Evolutionary conservation across 2,797 vertebrate genomes (phyloP), one percentile per base, ranked within the genome.

Genomic region (Acanthiza pusilla): DNA sequence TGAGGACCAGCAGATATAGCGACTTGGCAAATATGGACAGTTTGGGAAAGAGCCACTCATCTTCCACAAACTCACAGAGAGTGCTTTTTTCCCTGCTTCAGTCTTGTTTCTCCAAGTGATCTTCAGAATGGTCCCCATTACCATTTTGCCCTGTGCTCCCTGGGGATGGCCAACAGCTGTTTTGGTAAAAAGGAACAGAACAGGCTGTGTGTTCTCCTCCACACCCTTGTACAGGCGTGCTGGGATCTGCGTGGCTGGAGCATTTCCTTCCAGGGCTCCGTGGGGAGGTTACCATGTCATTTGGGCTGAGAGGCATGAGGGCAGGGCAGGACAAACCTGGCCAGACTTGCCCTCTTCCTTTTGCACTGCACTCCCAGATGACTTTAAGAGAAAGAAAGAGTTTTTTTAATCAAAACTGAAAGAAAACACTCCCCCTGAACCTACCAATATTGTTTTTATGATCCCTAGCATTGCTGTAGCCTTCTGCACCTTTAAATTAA

Each of bases 241-340:
- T 34, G 29, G 73, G 70, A 17, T 88, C 83, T 88, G 65, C 0
- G 7, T 15, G 51, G n/a, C 85, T 76, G 47, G 42, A 67, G 45
- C 23, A 8, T 58, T 78, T 75, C 74, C 89, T 81, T n/a, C 61
- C 62, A 76, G 73, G 68, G 34, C 68, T 91, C 79, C 8, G 25
- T 0, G 2, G 19, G 53, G 36, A 66, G 13, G 20, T 81, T 81
- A 75, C 70, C 55, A 23, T 29, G 34, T 25, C 67, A 16, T 84
- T 34, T 65, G 57, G 43, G 76, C n/a, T 74, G 30, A 80, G 36
- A 85, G 34, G 51, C 66, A 81, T 3, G 2, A 77, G 73, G 66
- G 95, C 61, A 92, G 85, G 85, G 89, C 88, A 93, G 65, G 83
- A 80, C 71, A 92, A 91, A 67, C 83, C 36, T 87, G 94, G 74